phyloP scores from a whole-genome alignment of 1,140 invertebrate genomes.

The Scaptodrosophila lebanonensis region DNA sequence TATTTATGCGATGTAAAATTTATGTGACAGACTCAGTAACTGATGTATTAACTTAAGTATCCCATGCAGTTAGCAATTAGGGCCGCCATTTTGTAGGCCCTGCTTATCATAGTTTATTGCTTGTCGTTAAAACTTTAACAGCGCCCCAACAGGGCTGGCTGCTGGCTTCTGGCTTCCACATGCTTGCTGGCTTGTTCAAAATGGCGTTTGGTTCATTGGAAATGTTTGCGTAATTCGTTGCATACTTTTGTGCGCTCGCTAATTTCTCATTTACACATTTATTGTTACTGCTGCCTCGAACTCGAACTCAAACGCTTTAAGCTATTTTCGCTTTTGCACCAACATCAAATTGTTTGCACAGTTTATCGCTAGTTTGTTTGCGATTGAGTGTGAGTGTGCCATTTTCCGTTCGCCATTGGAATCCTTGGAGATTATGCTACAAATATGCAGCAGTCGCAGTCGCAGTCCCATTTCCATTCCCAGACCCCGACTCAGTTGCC shows the following conservation, averaged over 20 bases:
- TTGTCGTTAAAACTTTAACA: no score
- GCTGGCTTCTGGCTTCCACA: no score
- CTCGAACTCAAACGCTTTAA: no score
- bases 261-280: conserved; percentile 31
- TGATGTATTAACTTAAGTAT: no score
- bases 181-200: neutral
- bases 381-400: conserved; percentile 8
- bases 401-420: conserved; percentile 40
- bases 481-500: conserved; percentile 18
- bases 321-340: conserved; percentile 24
- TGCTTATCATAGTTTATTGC: no score
- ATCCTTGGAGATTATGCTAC: conserved; percentile 45
- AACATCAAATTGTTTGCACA: conserved; percentile 62
- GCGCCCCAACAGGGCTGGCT: no score
- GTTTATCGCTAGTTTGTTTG: conserved; percentile 23
- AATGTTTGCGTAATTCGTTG: neutral
- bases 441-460: conserved; percentile 32
- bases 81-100: no score
- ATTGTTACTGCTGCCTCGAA: conserved; percentile 15
- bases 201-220: neutral
- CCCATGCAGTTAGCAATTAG: no score
- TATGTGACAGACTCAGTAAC: no score
- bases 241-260: conserved; percentile 12
- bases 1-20: no score
- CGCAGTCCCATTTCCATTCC: neutral